Evolutionary conservation across 1,140 invertebrate species (phyloP).

Genomic region (Sitophilus oryzae): DNA sequence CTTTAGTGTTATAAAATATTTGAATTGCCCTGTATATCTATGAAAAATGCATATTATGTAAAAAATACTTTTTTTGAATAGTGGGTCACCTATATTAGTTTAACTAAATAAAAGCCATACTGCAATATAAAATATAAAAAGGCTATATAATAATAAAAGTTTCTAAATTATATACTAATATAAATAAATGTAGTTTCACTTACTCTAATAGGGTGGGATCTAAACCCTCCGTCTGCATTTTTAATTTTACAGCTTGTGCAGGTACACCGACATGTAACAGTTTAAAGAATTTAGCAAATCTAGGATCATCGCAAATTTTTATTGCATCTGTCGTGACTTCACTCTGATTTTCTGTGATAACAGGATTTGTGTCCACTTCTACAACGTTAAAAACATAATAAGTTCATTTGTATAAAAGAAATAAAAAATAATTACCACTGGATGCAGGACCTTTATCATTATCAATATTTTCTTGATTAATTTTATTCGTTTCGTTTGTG

Average conservation of each 20-base stretch:
- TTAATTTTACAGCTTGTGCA: slow-evolving; percentile 68
- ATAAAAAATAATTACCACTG: no score
- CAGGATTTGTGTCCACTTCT: no score
- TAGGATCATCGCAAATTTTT: slow-evolving; percentile 50
- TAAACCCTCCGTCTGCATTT: slow-evolving; percentile 76
- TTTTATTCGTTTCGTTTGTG: background rate
- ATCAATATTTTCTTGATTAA: background rate
- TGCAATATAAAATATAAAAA: no score
- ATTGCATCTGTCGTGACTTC: background rate
- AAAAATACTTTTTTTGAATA: no score
- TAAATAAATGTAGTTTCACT: slow-evolving; percentile 42
- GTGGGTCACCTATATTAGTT: no score
- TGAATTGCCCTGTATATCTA: no score
- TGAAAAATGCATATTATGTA: no score
- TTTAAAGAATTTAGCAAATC: slow-evolving; percentile 76
- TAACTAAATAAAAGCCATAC: no score
- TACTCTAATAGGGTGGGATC: slow-evolving; percentile 72
- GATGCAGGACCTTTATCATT: background rate
- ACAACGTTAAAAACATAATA: no score
- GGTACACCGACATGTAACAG: slow-evolving; percentile 85
- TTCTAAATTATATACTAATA: slow-evolving; percentile 29
- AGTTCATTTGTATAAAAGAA: no score
- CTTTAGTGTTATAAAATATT: no score
- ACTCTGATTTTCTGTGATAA: background rate
- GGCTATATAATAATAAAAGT: no score